Evolutionary conservation across 2,888 invertebrate species (phyloP).

Genomic region (Andricus curvator): DNA sequence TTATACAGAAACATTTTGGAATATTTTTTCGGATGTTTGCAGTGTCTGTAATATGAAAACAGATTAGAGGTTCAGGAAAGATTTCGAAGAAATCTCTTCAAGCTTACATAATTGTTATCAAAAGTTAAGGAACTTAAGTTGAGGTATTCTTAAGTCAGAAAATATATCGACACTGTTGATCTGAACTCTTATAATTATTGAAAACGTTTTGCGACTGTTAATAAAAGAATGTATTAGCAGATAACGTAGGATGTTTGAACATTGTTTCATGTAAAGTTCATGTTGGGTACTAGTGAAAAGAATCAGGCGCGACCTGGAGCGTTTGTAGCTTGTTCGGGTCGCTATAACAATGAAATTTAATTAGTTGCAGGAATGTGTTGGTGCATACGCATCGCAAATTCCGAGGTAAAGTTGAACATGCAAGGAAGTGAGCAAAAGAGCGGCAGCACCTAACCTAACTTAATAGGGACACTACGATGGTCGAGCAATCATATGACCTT

Average conservation of each 20-base stretch:
- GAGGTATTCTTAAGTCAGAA: too few species aligned
- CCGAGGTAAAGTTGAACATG: slow-evolving; percentile 64
- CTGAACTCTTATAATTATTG: not conserved
- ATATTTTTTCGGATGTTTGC: too few species aligned
- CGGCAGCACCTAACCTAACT: slow-evolving; percentile 58
- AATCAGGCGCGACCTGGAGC: slow-evolving; percentile 6
- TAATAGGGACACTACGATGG: slow-evolving; percentile 57
- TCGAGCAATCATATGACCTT: slow-evolving; percentile 68
- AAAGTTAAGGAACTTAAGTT: too few species aligned
- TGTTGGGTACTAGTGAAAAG: not conserved
- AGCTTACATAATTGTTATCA: too few species aligned
- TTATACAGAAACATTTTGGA: too few species aligned
- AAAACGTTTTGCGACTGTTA: not conserved
- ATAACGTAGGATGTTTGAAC: not conserved
- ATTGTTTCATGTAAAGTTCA: not conserved
- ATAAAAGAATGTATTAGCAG: not conserved
- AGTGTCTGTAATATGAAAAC: too few species aligned
- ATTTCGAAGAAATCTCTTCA: too few species aligned
- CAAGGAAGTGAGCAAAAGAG: slow-evolving; percentile 46
- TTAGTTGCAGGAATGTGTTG: slow-evolving; percentile 68
- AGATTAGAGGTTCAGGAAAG: too few species aligned
- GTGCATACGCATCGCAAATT: slow-evolving; percentile 61
- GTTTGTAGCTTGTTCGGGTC: slow-evolving; percentile 21
- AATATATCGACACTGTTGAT: not conserved
- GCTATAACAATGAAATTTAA: slow-evolving; percentile 58